These are phyloP conservation scores for Tinamus guttatus DNA, from an alignment of 2,113 vertebrate species.

Conservation along the genomic window DNA sequence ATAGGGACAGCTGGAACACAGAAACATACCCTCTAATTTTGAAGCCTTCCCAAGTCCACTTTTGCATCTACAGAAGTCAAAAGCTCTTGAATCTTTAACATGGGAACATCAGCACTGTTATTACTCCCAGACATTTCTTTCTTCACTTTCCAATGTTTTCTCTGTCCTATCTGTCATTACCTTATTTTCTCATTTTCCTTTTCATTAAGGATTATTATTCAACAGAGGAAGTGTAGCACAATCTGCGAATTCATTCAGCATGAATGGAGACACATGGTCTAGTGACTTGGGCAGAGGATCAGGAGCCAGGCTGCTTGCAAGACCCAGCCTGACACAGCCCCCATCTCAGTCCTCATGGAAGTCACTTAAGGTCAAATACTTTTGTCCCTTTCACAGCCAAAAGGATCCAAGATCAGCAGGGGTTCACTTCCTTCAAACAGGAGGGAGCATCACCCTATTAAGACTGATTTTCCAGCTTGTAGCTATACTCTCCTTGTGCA, in stretches of 20 bases:
- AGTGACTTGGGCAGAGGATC: background rate
- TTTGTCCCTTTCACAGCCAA: background rate
- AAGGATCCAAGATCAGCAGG: background rate
- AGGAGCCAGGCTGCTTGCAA: background rate
- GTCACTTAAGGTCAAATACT: slow-evolving; percentile 29
- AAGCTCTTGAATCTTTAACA: slow-evolving; percentile 12
- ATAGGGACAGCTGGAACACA: background rate
- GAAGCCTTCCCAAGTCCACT: background rate
- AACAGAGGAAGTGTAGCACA: slow-evolving; percentile 25
- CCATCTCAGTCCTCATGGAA: background rate
- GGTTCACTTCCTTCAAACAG: background rate
- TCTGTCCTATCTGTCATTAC: slow-evolving; percentile 50
- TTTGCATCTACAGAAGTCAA: background rate
- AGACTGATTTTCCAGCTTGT: background rate
- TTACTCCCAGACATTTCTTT: slow-evolving; percentile 64
- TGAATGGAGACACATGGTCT: slow-evolving; percentile 3
- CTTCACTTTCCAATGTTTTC: slow-evolving; percentile 68
- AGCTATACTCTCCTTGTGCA: background rate
- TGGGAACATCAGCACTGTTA: background rate
- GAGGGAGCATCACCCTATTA: background rate
- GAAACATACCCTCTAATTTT: background rate
- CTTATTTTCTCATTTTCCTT: slow-evolving; percentile 66
- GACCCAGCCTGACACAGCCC: background rate
- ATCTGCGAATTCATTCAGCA: slow-evolving; percentile 51
- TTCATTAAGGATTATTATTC: slow-evolving; percentile 55